Percentiles rank a stretch among this genome's conserved stretches.
phyloP scores from a whole-genome alignment of 2,797 vertebrate species.

The Sciurus vulgaris region DNA sequence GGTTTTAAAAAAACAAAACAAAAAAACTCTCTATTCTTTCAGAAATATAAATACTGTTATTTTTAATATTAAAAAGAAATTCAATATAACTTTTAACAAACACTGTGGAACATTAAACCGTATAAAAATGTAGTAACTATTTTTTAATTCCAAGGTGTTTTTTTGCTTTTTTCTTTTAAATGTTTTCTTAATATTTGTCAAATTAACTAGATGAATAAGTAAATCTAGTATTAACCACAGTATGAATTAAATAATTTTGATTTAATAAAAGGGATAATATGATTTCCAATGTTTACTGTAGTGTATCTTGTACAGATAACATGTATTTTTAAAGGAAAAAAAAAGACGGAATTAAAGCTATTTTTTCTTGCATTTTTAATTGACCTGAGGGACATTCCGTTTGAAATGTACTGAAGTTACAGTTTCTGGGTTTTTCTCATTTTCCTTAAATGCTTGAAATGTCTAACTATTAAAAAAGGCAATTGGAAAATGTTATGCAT shows the following conservation, averaged over 20 bases:
- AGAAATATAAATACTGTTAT: conserved; percentile 97
- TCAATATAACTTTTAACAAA: conserved; percentile 95
- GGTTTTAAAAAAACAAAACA: conserved; percentile 86
- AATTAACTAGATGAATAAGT: conserved; percentile 93
- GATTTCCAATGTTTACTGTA: conserved; percentile 98
- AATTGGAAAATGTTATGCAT: conserved; percentile 89
- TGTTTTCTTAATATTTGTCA: conserved; percentile 93
- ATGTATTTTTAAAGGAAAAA: conserved; percentile 95
- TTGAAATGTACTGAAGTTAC: conserved; percentile 88
- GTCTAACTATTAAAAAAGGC: conserved; percentile 90
- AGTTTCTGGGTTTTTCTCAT: conserved; percentile 83
- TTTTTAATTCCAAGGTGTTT: conserved; percentile 93
- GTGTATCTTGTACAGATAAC: conserved; percentile 98
- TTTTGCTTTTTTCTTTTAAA: conserved; percentile 92
- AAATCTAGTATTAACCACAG: conserved; percentile 98
- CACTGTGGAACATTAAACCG: conserved; percentile 92
- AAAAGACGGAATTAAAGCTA: conserved; percentile 91
- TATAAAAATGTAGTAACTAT: conserved; percentile 93
- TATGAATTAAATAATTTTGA: conserved; percentile 91
- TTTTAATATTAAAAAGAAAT: conserved; percentile 96
- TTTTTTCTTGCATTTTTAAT: conserved; percentile 91
- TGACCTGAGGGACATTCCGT: conserved; percentile 91
- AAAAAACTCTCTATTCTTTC: conserved; percentile 89
- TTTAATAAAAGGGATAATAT: conserved; percentile 99
- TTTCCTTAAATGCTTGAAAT: conserved; percentile 90